A percentile compares a stretch with the other conserved stretches of the same genome.
These are phyloP conservation scores for Philotrypesis tridentata DNA, from an alignment of 1,140 invertebrate genomes.

Conservation along the genomic window DNA sequence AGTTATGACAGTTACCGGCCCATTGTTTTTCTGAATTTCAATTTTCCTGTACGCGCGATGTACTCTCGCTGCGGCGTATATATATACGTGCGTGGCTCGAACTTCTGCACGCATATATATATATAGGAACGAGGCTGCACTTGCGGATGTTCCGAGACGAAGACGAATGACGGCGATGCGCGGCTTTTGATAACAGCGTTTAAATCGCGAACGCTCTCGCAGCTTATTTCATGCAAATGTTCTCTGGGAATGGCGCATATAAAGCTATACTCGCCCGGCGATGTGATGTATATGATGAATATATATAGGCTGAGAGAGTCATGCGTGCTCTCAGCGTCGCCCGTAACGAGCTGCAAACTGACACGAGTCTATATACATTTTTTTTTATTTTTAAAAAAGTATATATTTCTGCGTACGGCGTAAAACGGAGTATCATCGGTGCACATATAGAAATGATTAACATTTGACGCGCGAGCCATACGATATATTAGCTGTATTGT, in stretches of 20 bases:
- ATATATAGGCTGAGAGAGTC: background rate
- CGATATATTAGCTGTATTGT: background rate
- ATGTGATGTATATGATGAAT: constrained; percentile 14
- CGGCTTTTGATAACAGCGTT: background rate
- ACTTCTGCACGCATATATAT: too few relatives aligned
- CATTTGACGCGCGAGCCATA: too few relatives aligned
- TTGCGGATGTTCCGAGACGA: constrained; percentile 12
- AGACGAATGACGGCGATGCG: constrained; percentile 9
- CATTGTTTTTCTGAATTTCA: constrained; percentile 12
- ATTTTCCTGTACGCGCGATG: background rate
- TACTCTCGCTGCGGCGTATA: too few relatives aligned
- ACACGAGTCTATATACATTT: background rate
- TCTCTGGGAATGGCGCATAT: background rate
- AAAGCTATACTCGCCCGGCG: constrained; percentile 5
- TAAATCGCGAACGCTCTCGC: background rate
- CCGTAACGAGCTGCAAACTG: background rate
- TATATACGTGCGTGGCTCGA: too few relatives aligned
- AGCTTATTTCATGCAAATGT: constrained; percentile 27
- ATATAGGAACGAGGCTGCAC: too few relatives aligned
- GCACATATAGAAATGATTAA: too few relatives aligned
- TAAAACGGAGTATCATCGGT: too few relatives aligned
- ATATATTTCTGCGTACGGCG: background rate
- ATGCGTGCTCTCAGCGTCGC: background rate
- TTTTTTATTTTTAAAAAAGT: background rate
- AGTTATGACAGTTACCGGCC: constrained; percentile 18